These are phyloP conservation scores for Euschistus heros DNA, from an alignment of 1,140 invertebrate species.

Conservation along the genomic window DNA sequence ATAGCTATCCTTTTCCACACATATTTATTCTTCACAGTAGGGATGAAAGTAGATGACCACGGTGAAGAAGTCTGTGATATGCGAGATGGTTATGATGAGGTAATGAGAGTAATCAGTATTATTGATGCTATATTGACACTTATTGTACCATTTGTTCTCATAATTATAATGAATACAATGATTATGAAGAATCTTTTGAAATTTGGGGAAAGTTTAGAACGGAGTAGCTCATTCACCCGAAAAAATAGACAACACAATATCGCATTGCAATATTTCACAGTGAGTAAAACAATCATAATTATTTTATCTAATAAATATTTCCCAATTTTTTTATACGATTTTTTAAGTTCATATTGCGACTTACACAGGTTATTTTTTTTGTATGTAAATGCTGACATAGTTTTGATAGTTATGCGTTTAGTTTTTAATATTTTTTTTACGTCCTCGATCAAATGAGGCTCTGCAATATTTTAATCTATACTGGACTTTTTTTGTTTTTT, in stretches of 20 bases:
- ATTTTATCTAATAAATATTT: too few species aligned
- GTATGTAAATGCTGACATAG: too few species aligned
- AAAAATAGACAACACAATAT: neutral
- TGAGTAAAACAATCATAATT: too few species aligned
- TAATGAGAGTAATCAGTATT: slow-evolving; percentile 43
- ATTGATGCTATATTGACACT: slow-evolving; percentile 60
- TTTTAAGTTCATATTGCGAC: too few species aligned
- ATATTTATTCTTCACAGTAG: slow-evolving; percentile 49
- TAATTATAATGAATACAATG: slow-evolving; percentile 56
- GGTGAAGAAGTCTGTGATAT: slow-evolving; percentile 39
- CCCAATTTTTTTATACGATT: too few species aligned
- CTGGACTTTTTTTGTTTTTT: too few species aligned
- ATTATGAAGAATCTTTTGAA: slow-evolving; percentile 45
- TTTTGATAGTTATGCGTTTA: too few species aligned
- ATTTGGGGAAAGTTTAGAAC: slow-evolving; percentile 29
- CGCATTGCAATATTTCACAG: too few species aligned
- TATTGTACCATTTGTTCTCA: slow-evolving; percentile 54
- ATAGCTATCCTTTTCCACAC: slow-evolving; percentile 46
- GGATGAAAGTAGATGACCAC: slow-evolving; percentile 29
- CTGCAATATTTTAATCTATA: too few species aligned
- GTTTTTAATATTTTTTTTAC: too few species aligned
- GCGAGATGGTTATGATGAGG: slow-evolving; percentile 36
- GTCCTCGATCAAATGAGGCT: too few species aligned
- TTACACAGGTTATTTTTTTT: too few species aligned
- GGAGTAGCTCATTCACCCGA: slow-evolving; percentile 36